Evolutionary conservation across 2,113 vertebrate genomes (phyloP).

Genomic region (Misgurnus mizolepis): DNA sequence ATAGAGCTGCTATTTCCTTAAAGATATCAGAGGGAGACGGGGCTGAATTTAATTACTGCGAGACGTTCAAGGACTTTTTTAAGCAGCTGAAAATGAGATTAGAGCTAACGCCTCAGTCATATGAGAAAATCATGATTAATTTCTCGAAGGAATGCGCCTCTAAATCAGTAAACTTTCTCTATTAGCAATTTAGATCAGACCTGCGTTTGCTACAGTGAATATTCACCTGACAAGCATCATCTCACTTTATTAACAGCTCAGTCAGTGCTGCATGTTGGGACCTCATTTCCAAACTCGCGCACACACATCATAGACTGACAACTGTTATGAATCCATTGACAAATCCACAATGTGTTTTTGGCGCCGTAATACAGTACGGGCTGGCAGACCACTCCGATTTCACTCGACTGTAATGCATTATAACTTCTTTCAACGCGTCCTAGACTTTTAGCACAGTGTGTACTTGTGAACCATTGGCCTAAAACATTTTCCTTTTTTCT

Average conservation of each 20-base stretch:
- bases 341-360: slow-evolving; percentile 25
- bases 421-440: neutral
- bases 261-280: slow-evolving; percentile 75
- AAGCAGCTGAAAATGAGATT: slow-evolving; percentile 79
- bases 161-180: slow-evolving; percentile 74
- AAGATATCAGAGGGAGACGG: slow-evolving; percentile 67
- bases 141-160: slow-evolving; percentile 78
- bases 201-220: slow-evolving; percentile 70
- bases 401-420: neutral
- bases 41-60: slow-evolving; percentile 84
- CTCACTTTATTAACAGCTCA: slow-evolving; percentile 87
- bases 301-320: slow-evolving; percentile 59
- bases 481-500: too few species aligned
- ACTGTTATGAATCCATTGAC: slow-evolving; percentile 35
- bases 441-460: too few species aligned
- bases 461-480: too few species aligned
- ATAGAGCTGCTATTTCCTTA: slow-evolving; percentile 56
- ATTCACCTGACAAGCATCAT: slow-evolving; percentile 79
- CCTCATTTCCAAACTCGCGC: slow-evolving; percentile 64
- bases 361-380: neutral
- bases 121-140: slow-evolving; percentile 83
- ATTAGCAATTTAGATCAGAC: slow-evolving; percentile 80
- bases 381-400: neutral
- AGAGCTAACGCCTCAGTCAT: slow-evolving; percentile 83
- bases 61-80: slow-evolving; percentile 74